A percentile compares a stretch with the other conserved stretches of the same genome.
These are phyloP conservation scores for Gulo gulo DNA, from an alignment of 2,113 vertebrate species.

Conservation along the genomic window DNA sequence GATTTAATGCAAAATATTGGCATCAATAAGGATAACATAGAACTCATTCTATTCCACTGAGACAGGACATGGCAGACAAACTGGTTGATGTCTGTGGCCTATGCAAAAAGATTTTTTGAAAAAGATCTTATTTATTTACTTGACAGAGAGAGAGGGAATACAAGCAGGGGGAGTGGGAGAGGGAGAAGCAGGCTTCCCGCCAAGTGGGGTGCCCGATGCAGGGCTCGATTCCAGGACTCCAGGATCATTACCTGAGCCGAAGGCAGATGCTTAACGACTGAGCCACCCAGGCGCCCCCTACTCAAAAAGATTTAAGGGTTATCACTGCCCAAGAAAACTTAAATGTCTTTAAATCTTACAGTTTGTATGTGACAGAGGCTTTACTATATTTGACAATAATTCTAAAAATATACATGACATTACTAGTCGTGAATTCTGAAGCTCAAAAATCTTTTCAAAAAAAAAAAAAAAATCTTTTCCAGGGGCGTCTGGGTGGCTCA, in stretches of 20 bases:
- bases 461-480: no score
- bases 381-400: not conserved
- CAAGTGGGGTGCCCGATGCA: no score
- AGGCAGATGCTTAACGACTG: no score
- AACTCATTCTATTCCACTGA: not conserved
- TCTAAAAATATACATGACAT: not conserved
- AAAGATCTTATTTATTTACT: no score
- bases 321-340: not conserved
- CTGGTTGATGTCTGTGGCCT: not conserved
- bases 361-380: not conserved
- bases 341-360: not conserved
- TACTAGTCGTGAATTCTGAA: not conserved
- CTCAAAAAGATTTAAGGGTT: not conserved
- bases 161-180: no score
- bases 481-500: no score
- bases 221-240: no score
- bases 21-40: not conserved
- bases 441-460: not conserved
- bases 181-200: no score
- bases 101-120: not conserved
- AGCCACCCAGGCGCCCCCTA: not conserved
- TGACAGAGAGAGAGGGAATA: no score
- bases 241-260: no score
- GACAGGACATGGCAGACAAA: not conserved
- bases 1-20: not conserved